Base-by-base conservation (phyloP, 2,888 invertebrate species). In the Apotomis turbidana region DNA sequence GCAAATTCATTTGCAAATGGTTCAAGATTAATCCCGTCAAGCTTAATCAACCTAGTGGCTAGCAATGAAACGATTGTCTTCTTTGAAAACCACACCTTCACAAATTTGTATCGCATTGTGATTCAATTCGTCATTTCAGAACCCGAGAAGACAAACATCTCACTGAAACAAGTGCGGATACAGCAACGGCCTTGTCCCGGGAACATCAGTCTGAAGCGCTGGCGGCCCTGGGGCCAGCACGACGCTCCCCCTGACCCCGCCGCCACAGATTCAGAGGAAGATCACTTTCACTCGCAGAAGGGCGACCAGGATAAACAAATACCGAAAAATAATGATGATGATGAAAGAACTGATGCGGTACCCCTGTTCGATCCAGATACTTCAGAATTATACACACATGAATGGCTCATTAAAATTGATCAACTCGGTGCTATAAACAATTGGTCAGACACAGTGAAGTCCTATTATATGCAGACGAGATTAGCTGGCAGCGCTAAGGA, bases 401-500 rank as follows among this genome's bases (percentile, higher is more conserved):
- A 66, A 46, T 66, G 66, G 66, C 46, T 66, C 27, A 27, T 5
- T n/a, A 66, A 55, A 8, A 66, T 66, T n/a, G 66, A 66, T 46
- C 44, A 46, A 55, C 66, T 66, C n/a, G 66, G 66, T 27, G n/a
- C n/a, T 15, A 46, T 46, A 66, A 44, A 55, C 10, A 10, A 66
- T 66, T 66, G 66, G 66, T 57, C 66, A 9, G 66, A 66, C 46
- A 46, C 66, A 12, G 66, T 57, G 57, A 66, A 57, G 36, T 12
- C 66, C 5, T 66, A 57, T 66, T 66, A 66, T 15, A 66, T 66
- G 66, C 66, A 66, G 27, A 66, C 55, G 55, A 66, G 66, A 46
- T 57, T 66, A 66, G 15, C 66, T 41, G 66, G 66, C 46, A 46
- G 44, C 12, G 66, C 55, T 12, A 66, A 66, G 44, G 27, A 57